Evolutionary conservation across 2,113 vertebrate genomes (phyloP).

Genomic region (Calidris pygmaea): DNA sequence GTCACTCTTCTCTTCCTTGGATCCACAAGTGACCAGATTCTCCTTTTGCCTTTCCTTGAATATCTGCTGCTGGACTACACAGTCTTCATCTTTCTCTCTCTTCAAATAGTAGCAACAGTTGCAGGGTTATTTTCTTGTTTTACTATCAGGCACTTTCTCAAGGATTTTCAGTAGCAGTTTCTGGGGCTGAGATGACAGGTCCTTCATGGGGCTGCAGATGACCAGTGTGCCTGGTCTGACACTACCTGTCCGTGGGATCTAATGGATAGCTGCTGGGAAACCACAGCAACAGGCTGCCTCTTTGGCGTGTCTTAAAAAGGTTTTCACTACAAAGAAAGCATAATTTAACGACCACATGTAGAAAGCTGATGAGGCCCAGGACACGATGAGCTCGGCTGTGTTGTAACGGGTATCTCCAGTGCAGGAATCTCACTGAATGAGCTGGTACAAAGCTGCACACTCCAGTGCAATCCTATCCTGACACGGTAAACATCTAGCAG

Average conservation of each 20-base stretch:
- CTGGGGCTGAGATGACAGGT: background rate
- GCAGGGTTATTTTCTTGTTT: background rate
- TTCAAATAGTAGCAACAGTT: background rate
- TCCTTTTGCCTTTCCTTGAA: background rate
- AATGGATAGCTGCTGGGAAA: background rate
- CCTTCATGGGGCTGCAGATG: background rate
- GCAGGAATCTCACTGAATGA: background rate
- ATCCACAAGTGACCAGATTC: background rate
- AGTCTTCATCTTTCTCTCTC: background rate
- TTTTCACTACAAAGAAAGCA: background rate
- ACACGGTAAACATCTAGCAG: background rate
- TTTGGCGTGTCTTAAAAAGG: background rate
- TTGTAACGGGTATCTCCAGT: background rate
- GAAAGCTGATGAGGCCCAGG: background rate
- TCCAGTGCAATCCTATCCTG: background rate
- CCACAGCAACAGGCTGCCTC: background rate
- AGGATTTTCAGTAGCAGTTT: background rate
- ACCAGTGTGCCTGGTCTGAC: background rate
- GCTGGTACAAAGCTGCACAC: background rate
- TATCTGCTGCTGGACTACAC: background rate
- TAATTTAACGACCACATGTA: background rate
- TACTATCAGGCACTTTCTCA: background rate
- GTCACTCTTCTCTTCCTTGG: background rate
- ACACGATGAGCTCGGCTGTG: background rate
- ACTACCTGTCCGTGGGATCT: background rate